Conservation (phyloP, 1,140 invertebrate genomes). For the Polypedilum vanderplanki region DNA sequence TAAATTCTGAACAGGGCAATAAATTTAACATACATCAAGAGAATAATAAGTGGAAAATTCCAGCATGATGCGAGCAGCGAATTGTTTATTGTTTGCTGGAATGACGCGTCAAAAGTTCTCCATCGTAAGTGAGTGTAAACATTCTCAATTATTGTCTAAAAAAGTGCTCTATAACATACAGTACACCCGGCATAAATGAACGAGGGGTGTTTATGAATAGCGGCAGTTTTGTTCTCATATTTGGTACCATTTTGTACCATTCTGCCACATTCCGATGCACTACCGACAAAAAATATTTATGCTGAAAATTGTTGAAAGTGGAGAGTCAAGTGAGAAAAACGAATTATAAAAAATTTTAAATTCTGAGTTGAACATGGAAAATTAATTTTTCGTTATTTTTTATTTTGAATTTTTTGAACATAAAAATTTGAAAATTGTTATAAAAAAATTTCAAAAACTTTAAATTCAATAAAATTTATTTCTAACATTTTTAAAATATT, state of each 20-base stretch:
- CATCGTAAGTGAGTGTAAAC: conserved; percentile 10
- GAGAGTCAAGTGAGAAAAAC: neutral
- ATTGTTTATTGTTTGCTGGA: too few relatives aligned
- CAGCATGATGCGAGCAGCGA: neutral
- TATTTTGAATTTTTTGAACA: too few relatives aligned
- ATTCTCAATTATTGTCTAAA: conserved; percentile 3
- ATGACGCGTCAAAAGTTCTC: neutral
- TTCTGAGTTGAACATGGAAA: neutral
- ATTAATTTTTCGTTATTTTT: neutral
- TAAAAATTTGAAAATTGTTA: too few relatives aligned
- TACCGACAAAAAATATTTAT: too few relatives aligned
- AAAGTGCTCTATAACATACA: neutral
- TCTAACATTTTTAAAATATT: too few relatives aligned
- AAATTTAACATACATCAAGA: neutral
- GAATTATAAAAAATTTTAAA: neutral
- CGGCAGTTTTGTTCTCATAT: neutral
- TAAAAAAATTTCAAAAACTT: too few relatives aligned
- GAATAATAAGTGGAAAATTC: neutral
- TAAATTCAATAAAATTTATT: too few relatives aligned
- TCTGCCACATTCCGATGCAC: neutral
- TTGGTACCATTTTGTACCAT: neutral
- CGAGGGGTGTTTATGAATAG: neutral
- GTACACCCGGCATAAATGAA: neutral
- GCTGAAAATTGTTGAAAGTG: neutral
- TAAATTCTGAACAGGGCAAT: neutral